Conservation (phyloP, 2,888 invertebrate species). For the Antheraea assamensis region DNA sequence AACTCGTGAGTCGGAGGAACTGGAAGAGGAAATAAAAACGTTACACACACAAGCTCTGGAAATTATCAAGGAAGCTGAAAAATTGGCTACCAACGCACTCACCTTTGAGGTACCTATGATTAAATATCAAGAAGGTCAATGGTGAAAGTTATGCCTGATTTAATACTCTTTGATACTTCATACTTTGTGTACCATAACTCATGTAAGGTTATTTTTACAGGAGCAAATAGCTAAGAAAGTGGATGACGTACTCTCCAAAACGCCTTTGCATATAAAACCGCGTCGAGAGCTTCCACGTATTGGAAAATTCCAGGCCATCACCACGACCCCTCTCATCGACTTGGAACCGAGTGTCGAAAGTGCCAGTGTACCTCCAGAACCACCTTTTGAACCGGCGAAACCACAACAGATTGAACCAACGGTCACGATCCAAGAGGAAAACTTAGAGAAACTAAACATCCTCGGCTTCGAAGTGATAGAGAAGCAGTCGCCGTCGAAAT, state of each 20-base stretch:
- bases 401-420: slow-evolving; percentile 25
- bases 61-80: slow-evolving; percentile 84
- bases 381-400: slow-evolving; percentile 6
- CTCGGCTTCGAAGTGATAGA: slow-evolving; percentile 61
- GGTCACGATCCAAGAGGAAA: slow-evolving; percentile 33
- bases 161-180: too few species aligned
- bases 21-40: slow-evolving; percentile 85
- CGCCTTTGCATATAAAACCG: slow-evolving; percentile 85
- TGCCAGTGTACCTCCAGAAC: not conserved
- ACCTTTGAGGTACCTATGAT: slow-evolving; percentile 83
- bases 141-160: too few species aligned
- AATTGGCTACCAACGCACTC: slow-evolving; percentile 86
- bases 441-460: slow-evolving; percentile 56
- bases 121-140: too few species aligned
- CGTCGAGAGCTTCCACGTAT: slow-evolving; percentile 62
- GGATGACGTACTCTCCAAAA: slow-evolving; percentile 85
- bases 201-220: slow-evolving; percentile 54
- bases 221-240: slow-evolving; percentile 89
- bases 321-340: slow-evolving; percentile 58
- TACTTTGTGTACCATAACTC: too few species aligned
- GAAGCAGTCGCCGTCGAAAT: slow-evolving; percentile 60
- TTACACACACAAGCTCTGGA: slow-evolving; percentile 85
- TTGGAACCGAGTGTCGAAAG: slow-evolving; percentile 34
- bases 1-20: slow-evolving; percentile 91
- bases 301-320: slow-evolving; percentile 54